Base-by-base conservation (phyloP, 2,797 vertebrate genomes). In the Premnoplex brunnescens region DNA sequence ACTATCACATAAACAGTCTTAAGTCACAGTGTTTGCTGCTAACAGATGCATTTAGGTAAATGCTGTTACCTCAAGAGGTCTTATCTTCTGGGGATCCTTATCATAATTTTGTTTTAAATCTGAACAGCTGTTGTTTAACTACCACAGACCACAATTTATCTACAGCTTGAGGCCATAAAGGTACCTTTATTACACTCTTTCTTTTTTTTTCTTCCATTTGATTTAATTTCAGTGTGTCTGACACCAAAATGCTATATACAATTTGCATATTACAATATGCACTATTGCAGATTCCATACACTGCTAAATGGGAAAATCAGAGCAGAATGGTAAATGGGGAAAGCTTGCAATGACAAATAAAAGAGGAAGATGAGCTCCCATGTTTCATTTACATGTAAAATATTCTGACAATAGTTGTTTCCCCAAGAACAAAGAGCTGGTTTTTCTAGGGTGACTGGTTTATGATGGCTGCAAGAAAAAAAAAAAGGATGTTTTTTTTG, bases 71-170 rank as follows among this genome's bases (percentile, higher is more conserved):
- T 98, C 91, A 77, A 97, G 97, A 98, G 97, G 97, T 98, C 98
- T 98, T 98, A 97, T 99, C 98, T 99, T 98, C 95, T 98, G 98
- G 98, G 98, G 98, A 98, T 98, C 98, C 98, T 98, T 98, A 98
- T 98, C 98, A 98, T 99, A 98, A 99, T 99, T 99, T 99, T 98
- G 98, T 98, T 98, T 98, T 98, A 99, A 99, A 99, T 98, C 98
- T 97, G 98, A 99, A 99, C 98, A 99, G 98, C 98, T 99, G 98
- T 99, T 99, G 98, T 99, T 99, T 99, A 99, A 99, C 98, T 98
- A 99, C 98, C 96, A 98, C 97, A 98, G 97, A 97, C 98, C 98
- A 99, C 98, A 98, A 98, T 98, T 98, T 98, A 98, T 98, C 98
- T 98, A 97, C 98, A 98, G 98, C 98, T 98, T 97, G 98, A 92